A percentile compares a stretch with the other conserved stretches of the same genome.
Conservation (phyloP, 2,113 vertebrate species). For the Dendrocopos noguchii region DNA sequence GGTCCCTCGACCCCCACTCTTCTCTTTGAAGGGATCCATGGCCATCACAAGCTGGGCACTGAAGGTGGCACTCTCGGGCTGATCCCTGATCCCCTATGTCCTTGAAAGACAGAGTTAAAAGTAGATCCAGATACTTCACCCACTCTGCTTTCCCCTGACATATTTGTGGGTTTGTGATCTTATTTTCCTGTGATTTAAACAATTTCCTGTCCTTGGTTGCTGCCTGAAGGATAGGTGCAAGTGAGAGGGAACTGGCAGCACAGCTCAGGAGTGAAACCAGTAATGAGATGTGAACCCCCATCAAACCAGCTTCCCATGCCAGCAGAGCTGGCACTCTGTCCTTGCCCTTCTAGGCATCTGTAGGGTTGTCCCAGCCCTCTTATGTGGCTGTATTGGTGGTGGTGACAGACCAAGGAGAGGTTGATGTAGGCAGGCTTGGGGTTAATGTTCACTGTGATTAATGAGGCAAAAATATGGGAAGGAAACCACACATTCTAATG, state of each 20-base stretch:
- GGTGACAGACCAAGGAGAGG: neutral
- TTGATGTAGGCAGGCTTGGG: neutral
- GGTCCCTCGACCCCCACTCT: accelerated
- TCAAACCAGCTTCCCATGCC: neutral
- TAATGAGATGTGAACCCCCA: neutral
- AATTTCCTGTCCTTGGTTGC: slow-evolving; percentile 36
- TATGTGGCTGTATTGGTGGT: accelerated
- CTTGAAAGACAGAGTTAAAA: slow-evolving; percentile 3
- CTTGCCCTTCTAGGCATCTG: neutral
- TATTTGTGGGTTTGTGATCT: slow-evolving; percentile 30
- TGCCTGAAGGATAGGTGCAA: neutral
- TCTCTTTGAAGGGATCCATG: neutral
- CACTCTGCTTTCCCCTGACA: neutral
- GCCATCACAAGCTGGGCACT: accelerated
- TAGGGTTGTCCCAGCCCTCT: neutral
- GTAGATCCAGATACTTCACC: neutral
- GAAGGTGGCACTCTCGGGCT: neutral
- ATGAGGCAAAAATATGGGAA: slow-evolving; percentile 37
- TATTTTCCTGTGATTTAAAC: slow-evolving; percentile 49
- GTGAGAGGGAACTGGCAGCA: neutral
- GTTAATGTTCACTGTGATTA: slow-evolving; percentile 21
- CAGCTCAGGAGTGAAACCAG: neutral
- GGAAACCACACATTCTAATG: slow-evolving; percentile 49
- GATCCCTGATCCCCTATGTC: accelerated
- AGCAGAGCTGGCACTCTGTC: neutral